These are phyloP conservation scores for Coregonus sp. DNA, from an alignment of 2,797 vertebrate genomes.

Conservation along the genomic window DNA sequence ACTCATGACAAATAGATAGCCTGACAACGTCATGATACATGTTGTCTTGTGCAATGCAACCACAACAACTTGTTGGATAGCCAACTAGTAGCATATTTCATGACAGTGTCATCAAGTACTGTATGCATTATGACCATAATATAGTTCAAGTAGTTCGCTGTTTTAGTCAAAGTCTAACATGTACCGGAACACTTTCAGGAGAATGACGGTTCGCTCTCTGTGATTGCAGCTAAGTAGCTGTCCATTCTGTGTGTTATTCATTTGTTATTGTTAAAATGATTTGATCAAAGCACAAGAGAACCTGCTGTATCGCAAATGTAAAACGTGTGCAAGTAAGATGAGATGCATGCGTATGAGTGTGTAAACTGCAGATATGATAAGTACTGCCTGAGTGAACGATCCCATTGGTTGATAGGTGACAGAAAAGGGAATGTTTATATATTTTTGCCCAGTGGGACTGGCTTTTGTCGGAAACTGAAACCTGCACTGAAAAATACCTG, in stretches of 20 bases:
- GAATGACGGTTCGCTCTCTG: constrained; percentile 15
- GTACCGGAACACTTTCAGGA: constrained; percentile 45
- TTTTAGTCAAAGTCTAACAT: constrained; percentile 37
- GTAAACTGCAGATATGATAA: not conserved
- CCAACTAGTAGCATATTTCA: constrained; percentile 10
- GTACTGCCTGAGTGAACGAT: constrained; percentile 11
- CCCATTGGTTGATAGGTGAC: constrained; percentile 29
- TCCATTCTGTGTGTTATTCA: constrained; percentile 55
- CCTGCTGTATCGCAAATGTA: constrained; percentile 40
- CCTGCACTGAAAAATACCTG: constrained; percentile 67
- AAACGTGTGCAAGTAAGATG: not conserved
- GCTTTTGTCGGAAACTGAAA: constrained; percentile 39
- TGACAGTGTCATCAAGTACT: not conserved
- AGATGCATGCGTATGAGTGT: not conserved
- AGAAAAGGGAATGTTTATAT: not conserved
- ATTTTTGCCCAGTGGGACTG: constrained; percentile 31
- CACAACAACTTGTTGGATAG: not conserved
- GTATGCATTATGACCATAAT: constrained; percentile 13
- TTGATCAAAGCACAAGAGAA: constrained; percentile 40
- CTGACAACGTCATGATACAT: not conserved
- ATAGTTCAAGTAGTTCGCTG: constrained; percentile 24
- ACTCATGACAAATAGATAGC: not conserved
- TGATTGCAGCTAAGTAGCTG: constrained; percentile 38
- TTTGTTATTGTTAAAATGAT: constrained; percentile 53
- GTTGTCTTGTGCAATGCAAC: constrained; percentile 27